Evolutionary conservation across 2,888 invertebrate species (phyloP).

Genomic region (Melanophora roralis): DNA sequence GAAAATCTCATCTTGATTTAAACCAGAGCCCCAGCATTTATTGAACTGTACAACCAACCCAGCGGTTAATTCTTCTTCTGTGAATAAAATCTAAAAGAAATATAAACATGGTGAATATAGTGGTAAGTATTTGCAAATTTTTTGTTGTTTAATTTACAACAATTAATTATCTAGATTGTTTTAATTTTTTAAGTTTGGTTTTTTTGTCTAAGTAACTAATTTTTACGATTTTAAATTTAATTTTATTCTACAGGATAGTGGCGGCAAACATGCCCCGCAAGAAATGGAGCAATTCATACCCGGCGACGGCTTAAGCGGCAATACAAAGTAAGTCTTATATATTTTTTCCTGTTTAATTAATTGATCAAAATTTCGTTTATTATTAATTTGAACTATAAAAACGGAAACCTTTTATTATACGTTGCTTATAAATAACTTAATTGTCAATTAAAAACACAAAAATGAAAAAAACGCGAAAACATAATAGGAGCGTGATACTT

Average conservation of each 20-base stretch:
- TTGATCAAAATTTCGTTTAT: background rate
- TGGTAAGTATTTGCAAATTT: slow-evolving; percentile 67
- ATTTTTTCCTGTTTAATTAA: background rate
- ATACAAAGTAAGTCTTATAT: slow-evolving; percentile 72
- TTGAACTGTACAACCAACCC: slow-evolving; percentile 21
- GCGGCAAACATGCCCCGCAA: slow-evolving; percentile 78
- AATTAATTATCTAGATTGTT: background rate
- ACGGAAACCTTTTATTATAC: slow-evolving; percentile 53
- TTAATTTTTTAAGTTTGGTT: slow-evolving; percentile 19
- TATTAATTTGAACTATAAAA: slow-evolving; percentile 19
- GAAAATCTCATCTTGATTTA: background rate
- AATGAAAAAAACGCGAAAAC: background rate
- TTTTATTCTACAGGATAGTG: slow-evolving; percentile 69
- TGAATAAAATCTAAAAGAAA: slow-evolving; percentile 16
- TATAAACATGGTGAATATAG: slow-evolving; percentile 73
- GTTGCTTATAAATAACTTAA: slow-evolving; percentile 51
- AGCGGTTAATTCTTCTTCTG: slow-evolving; percentile 7
- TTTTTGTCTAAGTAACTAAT: too few species aligned
- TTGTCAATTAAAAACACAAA: slow-evolving; percentile 30
- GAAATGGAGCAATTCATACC: slow-evolving; percentile 90
- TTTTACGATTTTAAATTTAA: background rate
- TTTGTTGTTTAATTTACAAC: background rate
- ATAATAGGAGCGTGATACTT: slow-evolving; percentile 40
- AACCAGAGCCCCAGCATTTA: slow-evolving; percentile 23
- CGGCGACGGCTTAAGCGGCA: slow-evolving; percentile 78